Percentiles rank a stretch among this genome's conserved stretches.
phyloP scores from a whole-genome alignment of 2,888 invertebrate genomes.

The Cacoxenus indagator region DNA sequence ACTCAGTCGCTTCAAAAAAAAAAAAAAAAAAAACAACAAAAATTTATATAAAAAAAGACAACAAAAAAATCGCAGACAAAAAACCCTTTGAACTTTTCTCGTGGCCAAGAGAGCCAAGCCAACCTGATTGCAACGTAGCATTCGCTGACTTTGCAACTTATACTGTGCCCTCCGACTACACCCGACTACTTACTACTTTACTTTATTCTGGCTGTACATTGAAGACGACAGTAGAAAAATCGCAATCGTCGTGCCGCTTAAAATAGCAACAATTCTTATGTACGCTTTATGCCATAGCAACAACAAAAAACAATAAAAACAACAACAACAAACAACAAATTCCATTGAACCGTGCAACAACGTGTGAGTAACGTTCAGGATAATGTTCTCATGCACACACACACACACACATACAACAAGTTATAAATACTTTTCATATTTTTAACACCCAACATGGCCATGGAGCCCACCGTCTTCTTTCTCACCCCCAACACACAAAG shows the following conservation, averaged over 20 bases:
- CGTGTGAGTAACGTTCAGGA: not conserved
- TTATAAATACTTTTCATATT: constrained; percentile 5
- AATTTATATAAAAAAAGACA: not conserved
- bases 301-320: too few relatives aligned
- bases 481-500: too few relatives aligned
- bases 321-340: too few relatives aligned
- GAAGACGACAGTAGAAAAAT: not conserved
- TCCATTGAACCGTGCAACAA: not conserved
- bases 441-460: constrained; percentile 1
- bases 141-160: not conserved
- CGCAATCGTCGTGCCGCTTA: not conserved
- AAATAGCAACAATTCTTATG: constrained; percentile 1
- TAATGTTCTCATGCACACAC: not conserved
- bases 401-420: not conserved
- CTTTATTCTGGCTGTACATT: not conserved
- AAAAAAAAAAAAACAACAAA: too few relatives aligned
- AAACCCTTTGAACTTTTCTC: constrained; percentile 4
- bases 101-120: too few relatives aligned
- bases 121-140: not conserved
- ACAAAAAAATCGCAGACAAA: not conserved
- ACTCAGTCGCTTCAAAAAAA: too few relatives aligned
- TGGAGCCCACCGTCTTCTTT: too few relatives aligned
- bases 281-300: too few relatives aligned
- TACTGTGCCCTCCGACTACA: not conserved
- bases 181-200: not conserved